phyloP scores from a whole-genome alignment of 2,113 vertebrate species.

The Amazona vittata region DNA sequence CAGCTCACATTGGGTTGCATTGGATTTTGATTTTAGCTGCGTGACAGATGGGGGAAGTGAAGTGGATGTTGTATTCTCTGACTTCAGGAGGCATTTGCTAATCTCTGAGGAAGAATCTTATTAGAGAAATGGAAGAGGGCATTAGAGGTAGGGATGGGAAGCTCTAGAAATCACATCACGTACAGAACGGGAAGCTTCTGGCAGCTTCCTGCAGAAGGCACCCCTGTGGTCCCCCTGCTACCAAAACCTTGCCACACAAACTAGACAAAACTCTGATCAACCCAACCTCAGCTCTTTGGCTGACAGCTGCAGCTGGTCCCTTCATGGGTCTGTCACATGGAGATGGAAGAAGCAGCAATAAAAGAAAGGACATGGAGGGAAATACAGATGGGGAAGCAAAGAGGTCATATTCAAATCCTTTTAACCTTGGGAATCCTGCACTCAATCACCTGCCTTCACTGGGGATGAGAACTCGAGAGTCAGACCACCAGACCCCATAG shows the following conservation, averaged over 20 bases:
- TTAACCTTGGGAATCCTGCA: background rate
- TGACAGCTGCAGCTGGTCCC: background rate
- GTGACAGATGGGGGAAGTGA: background rate
- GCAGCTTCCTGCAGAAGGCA: background rate
- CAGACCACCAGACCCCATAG: background rate
- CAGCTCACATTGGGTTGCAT: background rate
- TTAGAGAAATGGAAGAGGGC: slow-evolving; percentile 25
- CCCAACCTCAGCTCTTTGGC: background rate
- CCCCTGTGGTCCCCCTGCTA: background rate
- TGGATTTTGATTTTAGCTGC: background rate
- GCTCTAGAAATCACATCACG: background rate
- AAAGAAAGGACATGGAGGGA: background rate
- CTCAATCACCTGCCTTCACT: background rate
- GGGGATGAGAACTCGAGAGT: background rate
- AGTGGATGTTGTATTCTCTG: background rate
- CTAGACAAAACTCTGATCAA: background rate
- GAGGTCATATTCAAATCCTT: background rate
- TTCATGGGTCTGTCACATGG: background rate
- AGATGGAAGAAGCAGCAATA: background rate
- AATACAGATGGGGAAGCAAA: background rate
- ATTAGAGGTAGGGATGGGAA: background rate
- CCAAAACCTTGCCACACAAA: background rate
- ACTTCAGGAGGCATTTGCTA: slow-evolving; percentile 11
- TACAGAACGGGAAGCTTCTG: background rate
- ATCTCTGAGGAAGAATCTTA: slow-evolving; percentile 29